Base-by-base conservation (phyloP, 2,113 vertebrate genomes). In the Neogobius melanostomus region DNA sequence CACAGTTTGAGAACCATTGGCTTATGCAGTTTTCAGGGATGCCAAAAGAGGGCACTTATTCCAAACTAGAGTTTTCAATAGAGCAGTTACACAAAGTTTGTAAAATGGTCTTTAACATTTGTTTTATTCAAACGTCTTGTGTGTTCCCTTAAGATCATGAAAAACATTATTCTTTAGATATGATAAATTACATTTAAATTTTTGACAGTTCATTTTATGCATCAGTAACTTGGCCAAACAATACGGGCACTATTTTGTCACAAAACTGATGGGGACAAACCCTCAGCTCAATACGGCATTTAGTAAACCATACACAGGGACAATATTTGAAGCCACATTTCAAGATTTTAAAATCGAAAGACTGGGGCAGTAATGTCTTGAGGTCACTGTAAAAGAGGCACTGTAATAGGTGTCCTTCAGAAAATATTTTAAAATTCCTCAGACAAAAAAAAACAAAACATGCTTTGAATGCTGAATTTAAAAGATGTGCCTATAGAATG, bases 91-190 rank as follows among this genome's bases (percentile, higher is more conserved):
- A 36, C 56, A 36, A 42, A 5, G 14, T 11, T 59, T 5, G 17
- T 56, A 28, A 7, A 14, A 53, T 59, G 3, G 28, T 36, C 28
- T 59, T 8, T 61, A 11, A 6, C 70, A 64, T 1, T 56, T 16
- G 45, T 7, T 83, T 86, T 88, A 82, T 91, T 69, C 72, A 82
- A 90, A 90, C 81, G 57, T 64, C 72, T 73, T 7, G 70, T 71
- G 70, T 71, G 43, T 83, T 82, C 74, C 77, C 82, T 87, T 85
- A 66, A 21, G 85, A 91, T 1, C 15, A 43, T 60, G 57, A 61
- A 61, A 61, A 61, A 61, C 17, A 57, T 28, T 11, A 36, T 36
- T 36, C 28, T 36, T 11, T 9, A 6, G 5, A 36, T 21, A 57
- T 11, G 21, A 36, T 21, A 57, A 10, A 57, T 28, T 11, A 57